These are phyloP conservation scores for Leucoraja erinaceus DNA, from an alignment of 2,113 vertebrate genomes.

Conservation along the genomic window DNA sequence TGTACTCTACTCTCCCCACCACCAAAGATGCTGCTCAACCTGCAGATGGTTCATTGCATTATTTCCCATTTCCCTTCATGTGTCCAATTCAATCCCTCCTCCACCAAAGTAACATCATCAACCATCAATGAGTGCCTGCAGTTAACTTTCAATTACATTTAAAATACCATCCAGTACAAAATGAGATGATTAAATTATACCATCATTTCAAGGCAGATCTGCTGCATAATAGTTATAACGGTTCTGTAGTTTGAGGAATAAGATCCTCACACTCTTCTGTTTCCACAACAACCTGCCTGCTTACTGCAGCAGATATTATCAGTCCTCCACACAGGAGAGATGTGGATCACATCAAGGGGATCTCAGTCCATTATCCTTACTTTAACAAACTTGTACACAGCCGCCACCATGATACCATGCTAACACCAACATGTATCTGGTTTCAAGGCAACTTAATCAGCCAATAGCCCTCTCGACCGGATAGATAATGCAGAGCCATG, in stretches of 20 bases:
- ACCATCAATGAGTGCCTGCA: too few species aligned
- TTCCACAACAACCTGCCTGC: neutral
- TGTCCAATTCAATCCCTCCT: too few species aligned
- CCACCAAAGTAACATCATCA: too few species aligned
- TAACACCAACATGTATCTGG: neutral
- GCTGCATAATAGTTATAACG: neutral
- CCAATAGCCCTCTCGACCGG: neutral
- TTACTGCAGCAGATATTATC: neutral
- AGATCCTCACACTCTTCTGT: neutral
- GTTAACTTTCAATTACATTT: too few species aligned
- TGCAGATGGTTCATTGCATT: too few species aligned
- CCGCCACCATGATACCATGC: neutral
- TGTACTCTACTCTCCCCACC: too few species aligned
- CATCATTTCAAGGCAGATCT: neutral
- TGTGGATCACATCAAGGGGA: neutral
- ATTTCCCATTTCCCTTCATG: too few species aligned
- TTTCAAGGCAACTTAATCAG: neutral
- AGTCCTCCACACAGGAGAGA: neutral
- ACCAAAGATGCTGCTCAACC: too few species aligned
- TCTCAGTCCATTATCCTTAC: neutral
- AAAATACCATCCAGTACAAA: neutral
- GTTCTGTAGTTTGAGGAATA: neutral
- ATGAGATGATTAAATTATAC: conserved; percentile 5
- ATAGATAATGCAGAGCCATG: neutral
- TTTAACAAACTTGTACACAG: too few species aligned